Evolutionary conservation across 2,113 vertebrate genomes (phyloP).

Genomic region (Catharus minimus): DNA sequence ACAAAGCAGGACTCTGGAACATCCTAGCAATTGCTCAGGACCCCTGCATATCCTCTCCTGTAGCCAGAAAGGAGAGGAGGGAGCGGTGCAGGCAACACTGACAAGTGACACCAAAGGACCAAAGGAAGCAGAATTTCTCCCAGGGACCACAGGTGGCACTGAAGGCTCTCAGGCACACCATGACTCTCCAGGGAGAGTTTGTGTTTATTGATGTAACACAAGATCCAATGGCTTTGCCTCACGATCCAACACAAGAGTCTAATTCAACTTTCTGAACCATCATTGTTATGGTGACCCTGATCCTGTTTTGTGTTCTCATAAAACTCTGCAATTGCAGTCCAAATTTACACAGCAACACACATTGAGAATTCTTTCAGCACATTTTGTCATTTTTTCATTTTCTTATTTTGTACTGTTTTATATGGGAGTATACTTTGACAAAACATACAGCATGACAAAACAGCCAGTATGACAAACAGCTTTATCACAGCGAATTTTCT

Average conservation of each 20-base stretch:
- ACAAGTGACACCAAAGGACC: rapidly evolving
- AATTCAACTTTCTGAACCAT: background rate
- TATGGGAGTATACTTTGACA: background rate
- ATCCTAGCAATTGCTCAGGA: background rate
- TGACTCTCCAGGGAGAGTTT: rapidly evolving
- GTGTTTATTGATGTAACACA: background rate
- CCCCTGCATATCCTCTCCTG: background rate
- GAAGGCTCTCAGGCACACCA: rapidly evolving
- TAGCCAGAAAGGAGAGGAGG: background rate
- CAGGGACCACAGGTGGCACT: background rate
- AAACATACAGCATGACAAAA: background rate
- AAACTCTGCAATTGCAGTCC: background rate
- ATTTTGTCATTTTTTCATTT: background rate
- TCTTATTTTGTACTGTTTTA: background rate
- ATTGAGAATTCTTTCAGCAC: background rate
- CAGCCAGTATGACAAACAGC: background rate
- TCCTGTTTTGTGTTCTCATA: background rate
- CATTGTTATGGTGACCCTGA: background rate
- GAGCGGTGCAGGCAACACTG: background rate
- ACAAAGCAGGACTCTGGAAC: background rate
- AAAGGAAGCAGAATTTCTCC: background rate
- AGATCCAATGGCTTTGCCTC: background rate
- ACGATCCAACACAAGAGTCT: rapidly evolving
- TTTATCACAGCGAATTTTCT: background rate
- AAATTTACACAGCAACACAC: background rate